Conservation (phyloP, 2,888 invertebrate species). For the Liopterus haemorrhoidalis region DNA sequence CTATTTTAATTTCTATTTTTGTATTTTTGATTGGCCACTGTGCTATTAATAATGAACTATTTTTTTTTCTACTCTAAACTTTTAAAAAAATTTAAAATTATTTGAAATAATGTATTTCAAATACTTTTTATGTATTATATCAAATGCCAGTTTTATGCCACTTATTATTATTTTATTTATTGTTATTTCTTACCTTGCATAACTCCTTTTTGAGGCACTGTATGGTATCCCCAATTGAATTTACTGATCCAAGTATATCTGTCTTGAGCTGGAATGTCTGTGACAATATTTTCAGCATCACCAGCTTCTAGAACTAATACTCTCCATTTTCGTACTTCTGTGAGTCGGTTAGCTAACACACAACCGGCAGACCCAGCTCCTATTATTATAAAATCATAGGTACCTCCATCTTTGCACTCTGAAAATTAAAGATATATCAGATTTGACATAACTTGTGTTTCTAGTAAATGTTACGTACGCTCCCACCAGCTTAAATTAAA, state of each 20-base stretch:
- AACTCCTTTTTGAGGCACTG: slow-evolving; percentile 2
- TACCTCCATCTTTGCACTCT: slow-evolving; percentile 3
- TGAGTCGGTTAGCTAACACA: slow-evolving; percentile 12
- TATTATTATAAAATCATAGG: slow-evolving; percentile 16
- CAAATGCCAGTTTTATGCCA: too few relatives aligned
- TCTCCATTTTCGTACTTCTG: slow-evolving; percentile 12
- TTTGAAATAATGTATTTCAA: too few relatives aligned
- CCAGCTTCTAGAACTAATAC: slow-evolving; percentile 17
- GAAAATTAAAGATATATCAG: too few relatives aligned
- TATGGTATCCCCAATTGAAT: slow-evolving; percentile 19
- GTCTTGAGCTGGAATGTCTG: slow-evolving; percentile 14
- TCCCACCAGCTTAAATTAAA: too few relatives aligned
- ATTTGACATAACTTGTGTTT: too few relatives aligned
- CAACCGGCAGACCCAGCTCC: slow-evolving; percentile 15
- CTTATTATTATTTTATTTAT: background rate
- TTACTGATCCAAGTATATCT: slow-evolving; percentile 6
- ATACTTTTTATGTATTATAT: too few relatives aligned
- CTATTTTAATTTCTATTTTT: too few relatives aligned
- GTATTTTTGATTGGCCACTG: too few relatives aligned
- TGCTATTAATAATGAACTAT: too few relatives aligned
- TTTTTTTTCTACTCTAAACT: too few relatives aligned
- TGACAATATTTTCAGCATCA: slow-evolving; percentile 9
- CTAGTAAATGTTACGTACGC: too few relatives aligned
- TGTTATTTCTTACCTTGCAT: slow-evolving; percentile 3
- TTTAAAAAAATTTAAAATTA: too few relatives aligned